Evolutionary conservation across 2,113 vertebrate genomes (phyloP), one percentile per base, ranked within the genome.

Genomic region (Spilogale gracilis): DNA sequence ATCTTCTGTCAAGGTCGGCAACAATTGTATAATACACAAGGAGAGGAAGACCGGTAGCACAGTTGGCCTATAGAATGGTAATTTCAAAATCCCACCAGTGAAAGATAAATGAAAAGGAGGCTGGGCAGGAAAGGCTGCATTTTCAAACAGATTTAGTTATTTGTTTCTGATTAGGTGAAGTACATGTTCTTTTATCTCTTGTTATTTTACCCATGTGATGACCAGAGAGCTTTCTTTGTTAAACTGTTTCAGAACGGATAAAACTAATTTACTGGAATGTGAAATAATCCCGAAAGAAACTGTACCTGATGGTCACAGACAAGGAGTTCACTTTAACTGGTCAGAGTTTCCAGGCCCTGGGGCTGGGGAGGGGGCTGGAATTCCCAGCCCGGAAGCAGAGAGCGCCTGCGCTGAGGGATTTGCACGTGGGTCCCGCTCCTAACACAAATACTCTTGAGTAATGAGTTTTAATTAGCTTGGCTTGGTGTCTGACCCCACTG

Each of bases 391-490:
- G 97, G 97, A 98, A 98, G 45, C 63, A 63, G 81, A n/a, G 78
- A 97, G 97, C 94, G 91, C 94, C 96, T 88, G 97, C 88, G 91
- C 97, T 98, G 97, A 99, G 98, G 98, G 98, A 99, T 98, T 98
- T 98, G 98, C 98, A 98, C 97, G 97, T 98, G 98, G 98, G 97
- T 98, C 98, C 96, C 97, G 98, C 98, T 98, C 98, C 97, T 99
- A 98, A 99, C 97, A 89, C 98, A 98, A 97, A 99, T 98, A 97
- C 98, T 98, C 98, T 99, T 97, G 94, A 98, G 98, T 98, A 98
- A 99, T 98, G 98, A 99, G 98, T 99, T 99, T 99, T 98, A 99
- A 99, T 99, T 98, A 98, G 98, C 98, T 98, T 97, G 97, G 97
- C 96, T 98, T 95, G 96, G 98, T 98, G 98, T 98, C 99, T 99